Evolutionary conservation across 2,113 vertebrate genomes (phyloP), one percentile per base, ranked within the genome.

Genomic region (Sakesphorus luctuosus): DNA sequence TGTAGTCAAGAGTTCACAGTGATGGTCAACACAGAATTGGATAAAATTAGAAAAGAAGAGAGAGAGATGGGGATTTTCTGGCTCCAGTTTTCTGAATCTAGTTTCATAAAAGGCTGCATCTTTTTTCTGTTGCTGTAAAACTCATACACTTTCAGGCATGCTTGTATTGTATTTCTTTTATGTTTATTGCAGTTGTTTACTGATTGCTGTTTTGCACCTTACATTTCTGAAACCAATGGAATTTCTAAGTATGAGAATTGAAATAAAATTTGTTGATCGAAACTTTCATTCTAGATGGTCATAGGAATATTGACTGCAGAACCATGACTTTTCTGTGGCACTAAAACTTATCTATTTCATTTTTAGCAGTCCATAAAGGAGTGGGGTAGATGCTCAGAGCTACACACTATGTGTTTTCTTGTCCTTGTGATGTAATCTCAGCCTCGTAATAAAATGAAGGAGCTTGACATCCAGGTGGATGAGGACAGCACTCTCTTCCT

Each of bases 191-290:
- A 71, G 82, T 96, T 90, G 29, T 83, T 95, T 89, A 89, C 90
- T 95, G 61, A 38, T 75, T 89, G 25, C 46, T 94, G 75, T 84
- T 49, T 68, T n/a, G 13, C 79, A 90, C 49, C 49, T 81, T 89
- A 25, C 75, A 58, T 92, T 95, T 94, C 61, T 77, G 68, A 91
- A 95, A 91, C n/a, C 86, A 94, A 89, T 87, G 69, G 53, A 67
- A 93, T 94, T 94, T 85, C 94, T 74, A 87, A 91, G 40, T 50
- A 67, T 82, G 58, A 94, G 55, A 91, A 74, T 23, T 87, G 35
- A 89, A 96, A 91, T 90, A 95, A 89, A 96, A 91, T 59, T 89
- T 96, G 26, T 89, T 94, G 65, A 74, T 94, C 53, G 95, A 95
- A 96, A 84, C 50, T 81, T 91, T 88, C 58, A 77, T 87, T 96